These are phyloP conservation scores for Coenobita brevimanus DNA, from an alignment of 1,140 invertebrate genomes.

Conservation along the genomic window DNA sequence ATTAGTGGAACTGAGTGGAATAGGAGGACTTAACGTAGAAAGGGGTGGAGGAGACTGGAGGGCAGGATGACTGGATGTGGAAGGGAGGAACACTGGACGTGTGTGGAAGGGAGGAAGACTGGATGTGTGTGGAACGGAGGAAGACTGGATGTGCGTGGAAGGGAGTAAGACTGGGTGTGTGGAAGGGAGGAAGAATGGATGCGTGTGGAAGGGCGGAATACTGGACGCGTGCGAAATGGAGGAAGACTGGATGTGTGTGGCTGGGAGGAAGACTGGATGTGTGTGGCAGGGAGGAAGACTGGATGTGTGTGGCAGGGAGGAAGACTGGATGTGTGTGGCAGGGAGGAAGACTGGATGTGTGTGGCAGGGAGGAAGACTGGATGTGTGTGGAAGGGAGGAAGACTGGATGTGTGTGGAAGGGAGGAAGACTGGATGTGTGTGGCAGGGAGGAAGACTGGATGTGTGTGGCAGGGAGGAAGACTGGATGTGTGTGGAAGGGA, in stretches of 20 bases:
- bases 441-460: neutral
- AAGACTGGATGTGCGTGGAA: neutral
- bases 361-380: neutral
- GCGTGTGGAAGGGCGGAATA: neutral
- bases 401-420: neutral
- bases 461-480: too few relatives aligned
- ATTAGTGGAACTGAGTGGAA: neutral
- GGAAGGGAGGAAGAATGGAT: neutral
- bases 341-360: neutral
- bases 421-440: neutral
- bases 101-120: neutral
- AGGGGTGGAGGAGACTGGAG: too few relatives aligned
- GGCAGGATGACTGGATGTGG: neutral
- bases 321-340: too few relatives aligned
- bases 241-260: neutral
- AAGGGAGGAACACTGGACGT: neutral
- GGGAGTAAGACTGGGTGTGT: neutral
- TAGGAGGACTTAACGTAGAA: too few relatives aligned
- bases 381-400: neutral
- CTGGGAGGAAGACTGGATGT: neutral
- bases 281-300: too few relatives aligned
- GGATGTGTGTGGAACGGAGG: neutral
- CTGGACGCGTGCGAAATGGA: neutral
- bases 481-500: constrained; percentile 8
- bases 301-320: too few relatives aligned